Base-by-base conservation (phyloP, 2,888 invertebrate genomes). In the Fragum fragum region DNA sequence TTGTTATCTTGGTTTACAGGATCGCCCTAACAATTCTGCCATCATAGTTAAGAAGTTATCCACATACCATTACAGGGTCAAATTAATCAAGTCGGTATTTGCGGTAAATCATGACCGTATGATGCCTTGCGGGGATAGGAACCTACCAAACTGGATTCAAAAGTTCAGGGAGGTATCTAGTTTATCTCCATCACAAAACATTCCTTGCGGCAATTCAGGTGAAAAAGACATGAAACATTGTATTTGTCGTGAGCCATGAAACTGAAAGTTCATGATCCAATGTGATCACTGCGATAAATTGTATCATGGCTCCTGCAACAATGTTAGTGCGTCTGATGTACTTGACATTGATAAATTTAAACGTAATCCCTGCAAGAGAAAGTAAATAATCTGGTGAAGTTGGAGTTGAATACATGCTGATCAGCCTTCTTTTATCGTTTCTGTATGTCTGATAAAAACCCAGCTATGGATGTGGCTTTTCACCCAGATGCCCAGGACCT, bases 221-320 rank as follows among this genome's bases (percentile, higher is more conserved):
- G 36, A 63, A 14, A 29, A 23, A 55, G 57, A 32, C 21, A 11
- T 11, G 18, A 28, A 47, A 23, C 75, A 78, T n/a, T 82, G 82
- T 55, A 16, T 71, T 0, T 82, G 82, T 53, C 66, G 68, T 32
- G 57, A 76, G 21, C 78, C 77, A 0, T 81, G 74, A 74, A 9
- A 77, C 1, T 75, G 80, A 0, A 26, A 75, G 32, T 80, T 80
- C 42, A 80, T 76, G 80, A 76, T 80, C 6, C 82, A 82, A 32
- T 82, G 78, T 47, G 76, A 82, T 23, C 70, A 39, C 42, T 82
- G 82, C 21, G 61, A 71, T 16, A 76, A 76, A 29, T 82, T 78
- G 76, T 82, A 39, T 59, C 81, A 80, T 76, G 80, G 80, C 23
- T 77, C 77, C 18, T 77, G 81, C 55, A 59, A 74, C 1, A 78